Evolutionary conservation across 2,888 invertebrate genomes (phyloP), one percentile per base, ranked within the genome.

Genomic region (Lycocerus yunnanus): DNA sequence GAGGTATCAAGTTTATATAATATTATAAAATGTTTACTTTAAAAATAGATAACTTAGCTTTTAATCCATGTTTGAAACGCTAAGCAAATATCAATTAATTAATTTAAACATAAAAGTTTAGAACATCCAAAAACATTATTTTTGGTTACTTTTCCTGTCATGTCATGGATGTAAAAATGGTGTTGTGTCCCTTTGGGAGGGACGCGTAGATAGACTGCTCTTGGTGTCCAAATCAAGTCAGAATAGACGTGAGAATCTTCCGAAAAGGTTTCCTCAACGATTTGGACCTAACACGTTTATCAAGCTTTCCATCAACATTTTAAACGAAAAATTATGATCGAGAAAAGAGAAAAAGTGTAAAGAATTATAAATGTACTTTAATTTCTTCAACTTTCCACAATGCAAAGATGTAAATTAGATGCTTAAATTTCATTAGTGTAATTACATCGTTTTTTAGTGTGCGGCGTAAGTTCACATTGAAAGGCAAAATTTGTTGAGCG

Each of bases 361-460:
- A 11, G 10, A 24, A 43, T 43, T 43, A n/a, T 3, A 43, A 43
- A n/a, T 43, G 43, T n/a, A 43, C 43, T 13, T 43, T 43, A n/a
- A 43, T n/a, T 43, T n/a, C 5, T 5, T 2, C n/a, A 43, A 43
- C 1, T n/a, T 43, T n/a, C n/a, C 43, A 43, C 43, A n/a, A 8
- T n/a, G n/a, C 43, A 5, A 43, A 27, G 27, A 43, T n/a, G 72
- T 68, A 68, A 67, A 67, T 61, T 71, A 61, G 71, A 18, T 71
- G 71, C 71, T 71, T 71, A 60, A 24, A 71, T 71, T 71, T 67
- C 71, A 67, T 60, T 68, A 72, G 68, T 14, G 71, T 63, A 72
- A 72, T 72, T 72, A 72, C 68, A 68, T 72, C 72, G 72, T 72
- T 72, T 72, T 72, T 72, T 68, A 72, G 72, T 72, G 67, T 72